A percentile compares a stretch with the other conserved stretches of the same genome.
Evolutionary conservation across 2,797 vertebrate genomes (phyloP).

Genomic region (Lycodopsis pacificus): DNA sequence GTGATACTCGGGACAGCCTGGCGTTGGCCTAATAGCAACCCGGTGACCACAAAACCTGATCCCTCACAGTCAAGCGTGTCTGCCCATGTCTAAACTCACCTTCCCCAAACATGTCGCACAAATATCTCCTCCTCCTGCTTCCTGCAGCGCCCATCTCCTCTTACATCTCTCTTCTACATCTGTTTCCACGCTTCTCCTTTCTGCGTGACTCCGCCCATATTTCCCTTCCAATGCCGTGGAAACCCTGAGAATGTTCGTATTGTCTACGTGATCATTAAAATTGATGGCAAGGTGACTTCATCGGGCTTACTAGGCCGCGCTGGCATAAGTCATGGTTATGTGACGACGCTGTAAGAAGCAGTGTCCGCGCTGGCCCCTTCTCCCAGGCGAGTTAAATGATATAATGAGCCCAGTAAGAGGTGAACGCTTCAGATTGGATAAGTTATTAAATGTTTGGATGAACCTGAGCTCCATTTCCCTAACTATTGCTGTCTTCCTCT

Average conservation of each 20-base stretch:
- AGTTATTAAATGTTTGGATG: constrained; percentile 88
- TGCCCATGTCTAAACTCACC: constrained; percentile 55
- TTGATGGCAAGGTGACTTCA: constrained; percentile 85
- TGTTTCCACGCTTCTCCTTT: constrained; percentile 36
- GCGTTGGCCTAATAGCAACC: constrained; percentile 64
- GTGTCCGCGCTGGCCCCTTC: constrained; percentile 64
- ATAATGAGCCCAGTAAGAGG: constrained; percentile 84
- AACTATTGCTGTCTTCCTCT: constrained; percentile 70
- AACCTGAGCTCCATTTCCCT: constrained; percentile 83
- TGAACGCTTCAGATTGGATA: constrained; percentile 80
- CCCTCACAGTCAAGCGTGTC: constrained; percentile 59
- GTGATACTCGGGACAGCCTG: constrained; percentile 74
- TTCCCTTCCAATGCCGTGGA: constrained; percentile 64
- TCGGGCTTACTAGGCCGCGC: constrained; percentile 77
- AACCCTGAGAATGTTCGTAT: constrained; percentile 72
- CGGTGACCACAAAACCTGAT: constrained; percentile 78
- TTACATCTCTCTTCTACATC: constrained; percentile 1
- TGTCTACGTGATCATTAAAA: constrained; percentile 84
- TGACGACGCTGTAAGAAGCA: constrained; percentile 79
- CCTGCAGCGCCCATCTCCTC: not conserved
- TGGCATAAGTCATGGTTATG: constrained; percentile 87
- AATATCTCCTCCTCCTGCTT: constrained; percentile 10
- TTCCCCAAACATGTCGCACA: constrained; percentile 52
- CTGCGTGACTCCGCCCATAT: constrained; percentile 44
- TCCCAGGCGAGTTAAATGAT: constrained; percentile 79